Evolutionary conservation across 2,888 invertebrate genomes (phyloP), one percentile per base, ranked within the genome.

Genomic region (Myopa tessellatipennis): DNA sequence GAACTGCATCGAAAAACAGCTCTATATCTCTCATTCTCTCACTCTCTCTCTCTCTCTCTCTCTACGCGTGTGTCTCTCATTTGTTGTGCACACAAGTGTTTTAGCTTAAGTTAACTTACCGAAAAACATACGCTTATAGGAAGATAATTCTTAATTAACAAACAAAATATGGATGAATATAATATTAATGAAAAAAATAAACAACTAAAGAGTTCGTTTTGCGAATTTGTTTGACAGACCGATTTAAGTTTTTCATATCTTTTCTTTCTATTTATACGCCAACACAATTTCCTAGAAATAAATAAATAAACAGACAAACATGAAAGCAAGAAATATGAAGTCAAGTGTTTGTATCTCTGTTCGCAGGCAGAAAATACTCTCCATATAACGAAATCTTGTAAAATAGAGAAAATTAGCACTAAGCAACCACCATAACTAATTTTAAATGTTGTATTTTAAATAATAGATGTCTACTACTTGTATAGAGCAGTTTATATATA

Each of bases 81-180:
- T 36, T 16, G 12, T 55, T 71, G 12, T 40, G 38, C 71, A n/a
- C 58, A 40, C 18, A 60, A 40, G 45, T 69, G 40, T 68, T 69
- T 74, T 52, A 75, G 75, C 52, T 70, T 76, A 77, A 77, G 73
- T 77, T 73, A 67, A 72, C 65, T 72, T 70, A 77, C 55, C 10
- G 73, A 72, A 77, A 77, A 72, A 72, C 65, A 72, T 75, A 75
- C 75, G 75, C 75, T 75, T 75, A 75, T 75, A 75, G 71, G 58
- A 67, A 72, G 45, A 45, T 72, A 68, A 76, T 61, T 76, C 52
- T 70, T 76, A 58, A 70, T 52, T 58, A 45, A 76, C 34, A 26
- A 74, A 74, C 18, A 63, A 60, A 26, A 72, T 45, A 73, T 34
- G 5, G n/a, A 60, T 58, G 36, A 26, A 45, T 45, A 45, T 45